phyloP scores from a whole-genome alignment of 1,140 invertebrate species.

The Saxidomus purpurata region DNA sequence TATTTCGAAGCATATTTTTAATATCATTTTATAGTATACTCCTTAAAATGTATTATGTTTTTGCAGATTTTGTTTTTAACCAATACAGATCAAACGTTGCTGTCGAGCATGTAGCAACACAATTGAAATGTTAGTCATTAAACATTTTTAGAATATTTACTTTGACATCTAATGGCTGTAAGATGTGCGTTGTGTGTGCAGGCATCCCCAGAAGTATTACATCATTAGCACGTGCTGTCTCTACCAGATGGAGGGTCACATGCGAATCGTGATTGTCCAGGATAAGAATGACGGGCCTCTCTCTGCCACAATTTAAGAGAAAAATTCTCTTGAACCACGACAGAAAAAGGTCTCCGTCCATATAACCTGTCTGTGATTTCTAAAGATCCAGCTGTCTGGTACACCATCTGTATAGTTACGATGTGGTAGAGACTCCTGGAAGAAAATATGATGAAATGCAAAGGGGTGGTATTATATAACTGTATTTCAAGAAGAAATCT shows the following conservation, averaged over 20 bases:
- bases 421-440: not conserved
- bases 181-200: conserved; percentile 60
- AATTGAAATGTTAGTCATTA: too few relatives aligned
- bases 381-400: not conserved
- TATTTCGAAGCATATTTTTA: too few relatives aligned
- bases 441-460: not conserved
- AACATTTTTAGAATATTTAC: too few relatives aligned
- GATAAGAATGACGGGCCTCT: conserved; percentile 48
- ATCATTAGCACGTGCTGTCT: conserved; percentile 69
- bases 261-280: conserved; percentile 83
- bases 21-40: too few relatives aligned
- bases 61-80: too few relatives aligned
- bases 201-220: conserved; percentile 58
- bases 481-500: too few relatives aligned
- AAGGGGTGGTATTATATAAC: too few relatives aligned
- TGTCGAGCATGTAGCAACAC: too few relatives aligned
- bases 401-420: not conserved
- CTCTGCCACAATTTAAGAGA: conserved; percentile 33
- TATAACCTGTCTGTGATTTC: not conserved
- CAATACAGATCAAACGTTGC: too few relatives aligned
- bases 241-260: conserved; percentile 72
- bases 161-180: conserved; percentile 66
- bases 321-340: conserved; percentile 38
- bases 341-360: conserved; percentile 31
- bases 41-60: too few relatives aligned